phyloP scores from a whole-genome alignment of 2,888 invertebrate genomes.

The Lithodes maja region DNA sequence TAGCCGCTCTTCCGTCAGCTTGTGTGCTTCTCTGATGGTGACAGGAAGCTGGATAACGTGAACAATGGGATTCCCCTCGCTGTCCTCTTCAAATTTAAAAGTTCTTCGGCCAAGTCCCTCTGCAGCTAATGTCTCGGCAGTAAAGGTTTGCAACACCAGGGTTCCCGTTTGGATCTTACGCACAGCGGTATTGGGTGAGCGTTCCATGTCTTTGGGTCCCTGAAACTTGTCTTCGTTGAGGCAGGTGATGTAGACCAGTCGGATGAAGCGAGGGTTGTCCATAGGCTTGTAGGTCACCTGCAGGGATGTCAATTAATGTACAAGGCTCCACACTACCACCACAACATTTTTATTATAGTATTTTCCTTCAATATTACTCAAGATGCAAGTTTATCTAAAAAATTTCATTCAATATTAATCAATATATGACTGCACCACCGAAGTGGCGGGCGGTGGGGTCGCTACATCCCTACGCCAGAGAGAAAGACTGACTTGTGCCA shows the following conservation, averaged over 20 bases:
- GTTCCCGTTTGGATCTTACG: constrained; percentile 85
- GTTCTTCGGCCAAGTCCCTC: constrained; percentile 86
- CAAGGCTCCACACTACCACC: too few relatives aligned
- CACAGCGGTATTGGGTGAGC: constrained; percentile 83
- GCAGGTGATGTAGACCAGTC: constrained; percentile 88
- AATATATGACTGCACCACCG: too few relatives aligned
- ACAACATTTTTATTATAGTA: too few relatives aligned
- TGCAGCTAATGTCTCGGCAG: constrained; percentile 90
- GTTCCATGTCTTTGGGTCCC: constrained; percentile 80
- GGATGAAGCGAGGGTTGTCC: constrained; percentile 80
- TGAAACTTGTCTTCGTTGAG: constrained; percentile 87
- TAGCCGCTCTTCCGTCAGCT: constrained; percentile 84
- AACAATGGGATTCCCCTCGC: constrained; percentile 70
- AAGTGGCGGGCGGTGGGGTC: too few relatives aligned
- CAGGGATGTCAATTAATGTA: constrained; percentile 74
- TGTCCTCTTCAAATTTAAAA: constrained; percentile 81
- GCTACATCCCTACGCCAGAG: too few relatives aligned
- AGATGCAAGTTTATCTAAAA: too few relatives aligned
- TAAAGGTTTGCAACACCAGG: constrained; percentile 88
- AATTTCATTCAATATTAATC: too few relatives aligned
- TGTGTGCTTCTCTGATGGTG: constrained; percentile 82
- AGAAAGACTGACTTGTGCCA: too few relatives aligned
- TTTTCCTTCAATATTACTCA: too few relatives aligned
- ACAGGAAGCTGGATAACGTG: constrained; percentile 74
- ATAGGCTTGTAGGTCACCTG: constrained; percentile 79